A percentile compares a stretch with the other conserved stretches of the same genome.
Evolutionary conservation across 2,797 vertebrate species (phyloP).

Genomic region (Sandelia bainsii): DNA sequence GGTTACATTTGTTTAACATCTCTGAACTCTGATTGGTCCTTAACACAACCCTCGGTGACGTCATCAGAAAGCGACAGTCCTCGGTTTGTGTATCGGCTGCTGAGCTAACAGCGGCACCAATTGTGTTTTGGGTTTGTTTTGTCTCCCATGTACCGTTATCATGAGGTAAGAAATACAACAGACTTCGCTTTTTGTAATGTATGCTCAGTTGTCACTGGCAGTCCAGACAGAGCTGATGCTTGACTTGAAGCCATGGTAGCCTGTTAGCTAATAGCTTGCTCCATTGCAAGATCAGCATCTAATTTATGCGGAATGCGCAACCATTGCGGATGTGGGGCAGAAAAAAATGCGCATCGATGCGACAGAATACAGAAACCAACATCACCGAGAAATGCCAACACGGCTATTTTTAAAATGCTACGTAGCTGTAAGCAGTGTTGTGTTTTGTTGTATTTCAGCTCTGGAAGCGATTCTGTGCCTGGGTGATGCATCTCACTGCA

Average conservation of each 20-base stretch:
- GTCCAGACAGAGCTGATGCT: slow-evolving; percentile 10
- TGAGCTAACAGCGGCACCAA: slow-evolving; percentile 73
- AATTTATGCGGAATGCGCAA: slow-evolving; percentile 87
- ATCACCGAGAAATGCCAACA: background rate
- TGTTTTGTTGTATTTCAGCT: slow-evolving; percentile 72
- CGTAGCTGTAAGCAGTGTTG: slow-evolving; percentile 40
- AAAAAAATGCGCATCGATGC: slow-evolving; percentile 84
- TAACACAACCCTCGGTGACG: slow-evolving; percentile 67
- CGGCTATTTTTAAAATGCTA: background rate
- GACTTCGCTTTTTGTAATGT: background rate
- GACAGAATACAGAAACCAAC: slow-evolving; percentile 62
- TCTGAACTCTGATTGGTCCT: slow-evolving; percentile 38
- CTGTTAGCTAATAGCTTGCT: slow-evolving; percentile 65
- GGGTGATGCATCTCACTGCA: slow-evolving; percentile 50
- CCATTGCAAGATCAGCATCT: slow-evolving; percentile 70
- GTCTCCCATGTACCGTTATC: slow-evolving; percentile 51
- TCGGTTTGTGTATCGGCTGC: slow-evolving; percentile 77
- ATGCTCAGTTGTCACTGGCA: background rate
- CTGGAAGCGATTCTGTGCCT: slow-evolving; percentile 54
- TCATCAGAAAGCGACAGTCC: slow-evolving; percentile 77
- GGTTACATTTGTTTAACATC: background rate
- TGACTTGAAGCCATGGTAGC: slow-evolving; percentile 20
- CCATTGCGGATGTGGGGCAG: slow-evolving; percentile 87
- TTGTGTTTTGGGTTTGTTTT: slow-evolving; percentile 74
- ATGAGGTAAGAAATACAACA: slow-evolving; percentile 73